These are phyloP conservation scores for Synanthedon andrenaeformis DNA, from an alignment of 2,888 invertebrate genomes.

Conservation along the genomic window DNA sequence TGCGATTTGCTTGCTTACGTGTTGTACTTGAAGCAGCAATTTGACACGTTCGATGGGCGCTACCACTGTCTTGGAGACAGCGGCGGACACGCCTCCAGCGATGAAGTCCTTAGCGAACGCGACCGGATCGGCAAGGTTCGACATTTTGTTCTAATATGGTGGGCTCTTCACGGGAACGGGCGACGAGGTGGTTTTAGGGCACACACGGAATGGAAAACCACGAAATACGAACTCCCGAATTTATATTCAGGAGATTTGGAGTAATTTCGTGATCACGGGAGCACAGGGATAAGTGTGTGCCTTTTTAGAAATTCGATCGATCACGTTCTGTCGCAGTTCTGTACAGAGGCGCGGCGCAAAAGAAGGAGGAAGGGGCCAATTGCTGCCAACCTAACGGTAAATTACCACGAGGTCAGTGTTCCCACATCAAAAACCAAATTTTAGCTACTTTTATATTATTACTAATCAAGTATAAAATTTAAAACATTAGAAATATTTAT, in stretches of 20 bases:
- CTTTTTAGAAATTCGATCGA: slow-evolving; percentile 71
- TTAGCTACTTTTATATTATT: background rate
- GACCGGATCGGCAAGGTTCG: slow-evolving; percentile 78
- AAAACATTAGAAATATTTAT: too few species aligned
- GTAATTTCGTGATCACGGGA: slow-evolving; percentile 66
- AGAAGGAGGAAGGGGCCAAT: slow-evolving; percentile 64
- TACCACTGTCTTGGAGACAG: slow-evolving; percentile 95
- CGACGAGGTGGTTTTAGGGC: slow-evolving; percentile 33
- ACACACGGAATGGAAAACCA: slow-evolving; percentile 62
- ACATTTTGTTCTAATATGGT: slow-evolving; percentile 56
- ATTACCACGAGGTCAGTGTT: slow-evolving; percentile 64
- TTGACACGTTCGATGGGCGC: slow-evolving; percentile 98
- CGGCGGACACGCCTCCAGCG: slow-evolving; percentile 94
- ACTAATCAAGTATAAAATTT: too few species aligned
- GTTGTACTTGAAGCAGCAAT: slow-evolving; percentile 94
- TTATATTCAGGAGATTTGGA: slow-evolving; percentile 57
- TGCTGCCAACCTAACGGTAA: slow-evolving; percentile 53
- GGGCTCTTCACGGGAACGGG: slow-evolving; percentile 43
- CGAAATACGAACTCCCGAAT: slow-evolving; percentile 66
- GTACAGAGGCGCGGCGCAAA: slow-evolving; percentile 64
- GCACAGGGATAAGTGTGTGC: slow-evolving; percentile 68
- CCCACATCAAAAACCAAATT: slow-evolving; percentile 12
- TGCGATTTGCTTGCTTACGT: slow-evolving; percentile 92
- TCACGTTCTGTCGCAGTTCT: slow-evolving; percentile 67
- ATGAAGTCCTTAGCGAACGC: slow-evolving; percentile 93